Evolutionary conservation across 64 coral and sea anemone species (phyloP).

Genomic region (Platygyra sinensis): DNA sequence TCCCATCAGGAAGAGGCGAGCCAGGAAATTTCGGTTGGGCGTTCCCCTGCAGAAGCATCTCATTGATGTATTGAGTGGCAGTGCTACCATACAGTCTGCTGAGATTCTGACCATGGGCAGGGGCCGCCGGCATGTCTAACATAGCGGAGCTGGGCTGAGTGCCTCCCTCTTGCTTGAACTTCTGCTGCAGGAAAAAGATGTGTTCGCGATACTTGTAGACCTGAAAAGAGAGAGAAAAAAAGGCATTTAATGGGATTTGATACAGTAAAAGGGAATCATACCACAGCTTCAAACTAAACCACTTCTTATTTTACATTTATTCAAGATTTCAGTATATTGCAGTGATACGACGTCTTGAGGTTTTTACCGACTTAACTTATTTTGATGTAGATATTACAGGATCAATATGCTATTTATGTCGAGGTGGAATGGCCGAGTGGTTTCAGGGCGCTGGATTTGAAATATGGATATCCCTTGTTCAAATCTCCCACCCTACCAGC

Average conservation of each 20-base stretch:
- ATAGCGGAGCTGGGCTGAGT: conserved; percentile 45
- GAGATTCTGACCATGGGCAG: conserved; percentile 52
- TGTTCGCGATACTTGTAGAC: conserved; percentile 99
- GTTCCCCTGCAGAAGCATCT: conserved; percentile 71
- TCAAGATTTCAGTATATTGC: too few relatives aligned
- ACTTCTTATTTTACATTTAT: too few relatives aligned
- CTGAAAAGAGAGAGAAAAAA: conserved; percentile 16
- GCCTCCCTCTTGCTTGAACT: conserved; percentile 76
- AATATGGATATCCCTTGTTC: too few relatives aligned
- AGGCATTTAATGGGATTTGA: too few relatives aligned
- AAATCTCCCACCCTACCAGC: too few relatives aligned
- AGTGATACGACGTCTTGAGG: too few relatives aligned
- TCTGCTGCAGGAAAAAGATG: conserved; percentile 93
- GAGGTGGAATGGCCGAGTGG: too few relatives aligned
- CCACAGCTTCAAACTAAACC: too few relatives aligned
- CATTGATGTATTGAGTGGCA: conserved; percentile 95
- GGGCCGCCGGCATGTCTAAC: conserved; percentile 41
- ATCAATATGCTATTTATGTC: too few relatives aligned
- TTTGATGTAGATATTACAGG: too few relatives aligned
- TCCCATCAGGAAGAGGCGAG: conserved; percentile 70
- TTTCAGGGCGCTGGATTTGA: too few relatives aligned
- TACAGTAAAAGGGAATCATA: too few relatives aligned
- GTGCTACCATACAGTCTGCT: conserved; percentile 88
- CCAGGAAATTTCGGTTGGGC: conserved; percentile 60
- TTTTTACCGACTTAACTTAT: neutral